Percentiles rank a stretch among this genome's conserved stretches.
Evolutionary conservation across 2,797 vertebrate genomes (phyloP).

Genomic region (Crocodylus rhombifer): DNA sequence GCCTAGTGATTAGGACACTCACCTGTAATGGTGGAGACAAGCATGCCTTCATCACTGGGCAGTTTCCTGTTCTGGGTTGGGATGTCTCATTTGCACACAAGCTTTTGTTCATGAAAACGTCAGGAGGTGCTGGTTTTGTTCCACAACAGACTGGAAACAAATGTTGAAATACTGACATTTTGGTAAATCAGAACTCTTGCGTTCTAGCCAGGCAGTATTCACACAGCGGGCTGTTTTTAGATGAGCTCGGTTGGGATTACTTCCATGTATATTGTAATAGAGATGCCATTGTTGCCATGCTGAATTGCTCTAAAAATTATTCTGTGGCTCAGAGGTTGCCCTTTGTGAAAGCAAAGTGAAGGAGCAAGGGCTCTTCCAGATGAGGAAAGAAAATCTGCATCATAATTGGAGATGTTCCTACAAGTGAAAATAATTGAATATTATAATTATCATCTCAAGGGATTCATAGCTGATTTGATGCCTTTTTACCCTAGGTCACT

Average conservation of each 20-base stretch:
- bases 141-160: no score
- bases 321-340: not conserved
- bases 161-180: no score
- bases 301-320: not conserved
- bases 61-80: no score
- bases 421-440: not conserved
- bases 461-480: not conserved
- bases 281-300: not conserved
- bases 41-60: no score
- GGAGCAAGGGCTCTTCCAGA: not conserved
- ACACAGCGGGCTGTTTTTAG: slow-evolving; percentile 8
- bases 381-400: not conserved
- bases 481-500: not conserved
- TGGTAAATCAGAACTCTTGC: not conserved
- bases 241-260: not conserved
- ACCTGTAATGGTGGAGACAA: no score
- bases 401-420: not conserved
- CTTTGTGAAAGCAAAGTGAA: not conserved
- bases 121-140: no score
- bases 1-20: no score
- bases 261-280: not conserved
- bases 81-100: no score
- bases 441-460: not conserved
- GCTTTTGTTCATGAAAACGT: no score
- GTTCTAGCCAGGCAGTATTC: slow-evolving; percentile 22